phyloP scores from a whole-genome alignment of 2,797 vertebrate genomes.

The Rhyacichthys aspro region DNA sequence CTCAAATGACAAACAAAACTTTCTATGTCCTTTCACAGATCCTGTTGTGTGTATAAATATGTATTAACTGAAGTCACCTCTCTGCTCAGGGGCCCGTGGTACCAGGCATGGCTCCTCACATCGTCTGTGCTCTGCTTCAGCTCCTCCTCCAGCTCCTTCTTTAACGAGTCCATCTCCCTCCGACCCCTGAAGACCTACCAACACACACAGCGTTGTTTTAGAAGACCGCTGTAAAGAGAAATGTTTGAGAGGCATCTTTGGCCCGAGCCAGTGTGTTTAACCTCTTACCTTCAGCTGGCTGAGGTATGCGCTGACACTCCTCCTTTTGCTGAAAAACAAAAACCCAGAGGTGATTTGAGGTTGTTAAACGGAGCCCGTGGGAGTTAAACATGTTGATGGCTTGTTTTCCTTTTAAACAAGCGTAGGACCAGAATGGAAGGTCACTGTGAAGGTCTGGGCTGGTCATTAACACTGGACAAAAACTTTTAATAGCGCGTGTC shows the following conservation, averaged over 20 bases:
- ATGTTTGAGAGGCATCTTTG: background rate
- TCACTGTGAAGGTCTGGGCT: slow-evolving; percentile 61
- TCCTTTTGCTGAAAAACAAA: slow-evolving; percentile 74
- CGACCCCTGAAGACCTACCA: slow-evolving; percentile 71
- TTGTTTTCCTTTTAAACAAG: slow-evolving; percentile 38
- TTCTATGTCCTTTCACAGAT: too few relatives aligned
- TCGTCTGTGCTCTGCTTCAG: slow-evolving; percentile 83
- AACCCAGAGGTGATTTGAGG: slow-evolving; percentile 39
- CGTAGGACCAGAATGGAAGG: slow-evolving; percentile 43
- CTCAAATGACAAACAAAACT: background rate
- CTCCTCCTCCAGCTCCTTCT: slow-evolving; percentile 87
- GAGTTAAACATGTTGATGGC: slow-evolving; percentile 25
- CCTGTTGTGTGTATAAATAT: background rate
- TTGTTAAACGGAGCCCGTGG: slow-evolving; percentile 20
- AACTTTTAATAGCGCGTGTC: slow-evolving; percentile 67
- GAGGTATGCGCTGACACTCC: slow-evolving; percentile 70
- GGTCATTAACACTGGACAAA: slow-evolving; percentile 49
- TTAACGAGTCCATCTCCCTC: slow-evolving; percentile 77
- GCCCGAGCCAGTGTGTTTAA: slow-evolving; percentile 13
- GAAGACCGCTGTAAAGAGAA: background rate
- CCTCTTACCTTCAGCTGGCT: slow-evolving; percentile 75
- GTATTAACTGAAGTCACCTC: slow-evolving; percentile 74
- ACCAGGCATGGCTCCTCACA: slow-evolving; percentile 85
- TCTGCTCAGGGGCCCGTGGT: slow-evolving; percentile 81
- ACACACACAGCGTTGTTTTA: slow-evolving; percentile 1